Evolutionary conservation across 1,140 invertebrate species (phyloP).

Genomic region (Maconellicoccus hirsutus): DNA sequence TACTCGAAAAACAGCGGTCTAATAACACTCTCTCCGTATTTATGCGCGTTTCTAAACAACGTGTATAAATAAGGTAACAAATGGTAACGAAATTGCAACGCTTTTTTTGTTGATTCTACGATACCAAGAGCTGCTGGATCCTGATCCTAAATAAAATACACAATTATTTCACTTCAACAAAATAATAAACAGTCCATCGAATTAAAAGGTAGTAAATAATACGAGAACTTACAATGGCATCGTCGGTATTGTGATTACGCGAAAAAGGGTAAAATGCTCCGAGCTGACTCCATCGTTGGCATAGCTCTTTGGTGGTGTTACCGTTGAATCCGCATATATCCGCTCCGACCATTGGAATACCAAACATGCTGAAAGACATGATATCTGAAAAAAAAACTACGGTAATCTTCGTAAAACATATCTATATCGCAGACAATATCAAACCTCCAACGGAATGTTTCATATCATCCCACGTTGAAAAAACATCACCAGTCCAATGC

Average conservation of each 20-base stretch:
- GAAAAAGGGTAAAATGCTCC: conserved; percentile 82
- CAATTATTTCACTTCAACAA: neutral
- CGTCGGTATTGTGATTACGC: conserved; percentile 69
- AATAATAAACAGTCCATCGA: neutral
- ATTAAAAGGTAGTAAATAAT: too few relatives aligned
- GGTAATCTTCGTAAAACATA: conserved; percentile 28
- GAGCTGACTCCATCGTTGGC: conserved; percentile 67
- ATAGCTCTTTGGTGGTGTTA: conserved; percentile 59
- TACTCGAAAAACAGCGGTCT: conserved; percentile 71
- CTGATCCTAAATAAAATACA: conserved; percentile 46
- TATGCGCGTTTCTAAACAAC: conserved; percentile 60
- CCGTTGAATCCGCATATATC: conserved; percentile 83
- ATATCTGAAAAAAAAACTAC: conserved; percentile 45
- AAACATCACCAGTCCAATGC: conserved; percentile 82
- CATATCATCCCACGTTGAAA: conserved; percentile 56
- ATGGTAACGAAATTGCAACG: conserved; percentile 54
- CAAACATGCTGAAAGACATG: conserved; percentile 69
- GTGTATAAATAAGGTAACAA: conserved; percentile 75
- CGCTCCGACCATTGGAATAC: conserved; percentile 72
- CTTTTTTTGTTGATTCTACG: conserved; percentile 46
- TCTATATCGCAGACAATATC: conserved; percentile 13
- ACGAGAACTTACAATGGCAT: conserved; percentile 51
- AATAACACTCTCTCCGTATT: conserved; percentile 55
- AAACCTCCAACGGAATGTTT: conserved; percentile 39
- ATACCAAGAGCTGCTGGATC: conserved; percentile 66